Evolutionary conservation across 2,113 vertebrate species (phyloP).

Genomic region (Oreochromis tanganicae): DNA sequence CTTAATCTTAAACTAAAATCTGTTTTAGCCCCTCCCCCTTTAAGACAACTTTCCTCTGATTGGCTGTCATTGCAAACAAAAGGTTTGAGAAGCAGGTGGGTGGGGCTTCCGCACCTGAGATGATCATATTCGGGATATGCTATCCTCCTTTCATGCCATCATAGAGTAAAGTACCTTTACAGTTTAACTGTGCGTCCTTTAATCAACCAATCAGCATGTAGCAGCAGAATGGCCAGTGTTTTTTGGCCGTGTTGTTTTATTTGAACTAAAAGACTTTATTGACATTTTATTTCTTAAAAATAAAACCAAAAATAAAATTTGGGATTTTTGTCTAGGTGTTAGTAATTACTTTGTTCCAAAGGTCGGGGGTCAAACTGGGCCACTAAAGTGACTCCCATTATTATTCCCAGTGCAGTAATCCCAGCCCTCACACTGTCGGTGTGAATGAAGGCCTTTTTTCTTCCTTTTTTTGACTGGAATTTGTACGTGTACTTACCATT

Average conservation of each 20-base stretch:
- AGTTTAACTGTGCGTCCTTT: background rate
- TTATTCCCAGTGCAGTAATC: background rate
- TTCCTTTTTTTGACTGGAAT: background rate
- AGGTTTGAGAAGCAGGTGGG: background rate
- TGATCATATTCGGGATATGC: background rate
- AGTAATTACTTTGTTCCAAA: background rate
- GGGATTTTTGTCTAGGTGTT: background rate
- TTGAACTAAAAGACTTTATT: background rate
- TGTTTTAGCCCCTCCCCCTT: fast-evolving
- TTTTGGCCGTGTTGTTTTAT: background rate
- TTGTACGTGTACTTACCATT: fast-evolving
- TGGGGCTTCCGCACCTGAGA: background rate
- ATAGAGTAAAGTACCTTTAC: background rate
- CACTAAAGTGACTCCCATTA: background rate
- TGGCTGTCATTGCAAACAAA: background rate
- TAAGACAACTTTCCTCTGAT: background rate
- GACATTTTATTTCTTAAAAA: background rate
- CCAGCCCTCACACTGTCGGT: background rate
- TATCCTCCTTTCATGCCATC: background rate
- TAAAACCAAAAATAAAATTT: background rate
- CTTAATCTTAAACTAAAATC: background rate
- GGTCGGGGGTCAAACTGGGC: background rate
- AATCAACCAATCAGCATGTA: background rate
- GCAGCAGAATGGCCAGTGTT: background rate
- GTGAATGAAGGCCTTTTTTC: background rate